Conservation (phyloP, 2,888 invertebrate genomes). For the Minunthozetes semirufus region DNA sequence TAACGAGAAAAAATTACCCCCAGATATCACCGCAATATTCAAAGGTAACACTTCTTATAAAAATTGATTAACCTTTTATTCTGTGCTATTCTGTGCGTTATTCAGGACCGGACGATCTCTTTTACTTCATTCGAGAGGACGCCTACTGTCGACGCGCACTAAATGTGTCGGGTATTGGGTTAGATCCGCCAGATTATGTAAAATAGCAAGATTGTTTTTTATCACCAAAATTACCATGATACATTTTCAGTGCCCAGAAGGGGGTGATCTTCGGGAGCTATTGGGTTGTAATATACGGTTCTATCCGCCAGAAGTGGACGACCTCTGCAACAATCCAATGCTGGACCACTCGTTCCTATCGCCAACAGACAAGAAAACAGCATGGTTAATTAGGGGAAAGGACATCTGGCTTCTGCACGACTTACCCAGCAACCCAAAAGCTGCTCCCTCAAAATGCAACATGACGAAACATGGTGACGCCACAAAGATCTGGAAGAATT, state of each 20-base stretch:
- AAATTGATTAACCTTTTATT: background rate
- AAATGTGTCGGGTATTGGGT: background rate
- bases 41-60: background rate
- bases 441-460: background rate
- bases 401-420: background rate
- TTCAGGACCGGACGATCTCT: background rate
- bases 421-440: background rate
- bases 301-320: conserved; percentile 5
- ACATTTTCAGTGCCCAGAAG: conserved; percentile 5
- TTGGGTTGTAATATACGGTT: background rate
- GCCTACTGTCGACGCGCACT: background rate
- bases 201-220: background rate
- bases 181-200: conserved; percentile 23
- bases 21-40: background rate
- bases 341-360: background rate
- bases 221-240: background rate
- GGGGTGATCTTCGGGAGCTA: background rate
- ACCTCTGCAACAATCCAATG: conserved; percentile 3
- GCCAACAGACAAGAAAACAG: background rate
- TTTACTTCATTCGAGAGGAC: background rate
- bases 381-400: background rate
- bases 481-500: background rate
- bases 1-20: background rate
- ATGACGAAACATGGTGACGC: background rate
- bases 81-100: background rate